A percentile compares a stretch with the other conserved stretches of the same genome.
phyloP scores from a whole-genome alignment of 2,797 vertebrate genomes.

The Crossoptilon crossoptilon region DNA sequence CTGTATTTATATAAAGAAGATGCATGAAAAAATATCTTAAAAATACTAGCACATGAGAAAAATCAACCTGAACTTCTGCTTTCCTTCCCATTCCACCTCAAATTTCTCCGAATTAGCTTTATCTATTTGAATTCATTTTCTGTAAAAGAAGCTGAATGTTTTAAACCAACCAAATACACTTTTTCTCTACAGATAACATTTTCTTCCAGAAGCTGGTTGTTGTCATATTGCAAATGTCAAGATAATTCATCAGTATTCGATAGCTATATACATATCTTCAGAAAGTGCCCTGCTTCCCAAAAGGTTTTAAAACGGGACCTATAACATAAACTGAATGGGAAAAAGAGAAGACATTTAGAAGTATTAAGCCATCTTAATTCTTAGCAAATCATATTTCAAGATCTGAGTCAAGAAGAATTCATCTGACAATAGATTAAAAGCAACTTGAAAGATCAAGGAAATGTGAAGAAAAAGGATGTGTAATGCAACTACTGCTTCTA shows the following conservation, averaged over 20 bases:
- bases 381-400: neutral
- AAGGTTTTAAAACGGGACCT: constrained; percentile 2
- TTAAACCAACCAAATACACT: neutral
- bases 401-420: neutral
- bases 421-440: neutral
- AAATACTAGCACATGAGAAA: neutral
- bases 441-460: neutral
- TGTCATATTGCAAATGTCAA: neutral
- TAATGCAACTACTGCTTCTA: neutral
- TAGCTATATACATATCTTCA: neutral
- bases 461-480: neutral
- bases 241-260: neutral
- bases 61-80: neutral
- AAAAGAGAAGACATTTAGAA: neutral
- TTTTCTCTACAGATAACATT: neutral
- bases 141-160: neutral
- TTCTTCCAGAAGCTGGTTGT: neutral
- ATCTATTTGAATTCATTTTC: neutral
- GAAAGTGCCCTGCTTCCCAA: neutral
- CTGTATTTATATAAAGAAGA: too few species aligned
- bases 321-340: neutral
- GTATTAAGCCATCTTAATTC: neutral
- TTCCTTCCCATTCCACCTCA: neutral
- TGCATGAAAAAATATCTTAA: neutral
- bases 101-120: neutral